These are phyloP conservation scores for Phataginus tricuspis DNA, from an alignment of 2,797 vertebrate species.

Conservation along the genomic window DNA sequence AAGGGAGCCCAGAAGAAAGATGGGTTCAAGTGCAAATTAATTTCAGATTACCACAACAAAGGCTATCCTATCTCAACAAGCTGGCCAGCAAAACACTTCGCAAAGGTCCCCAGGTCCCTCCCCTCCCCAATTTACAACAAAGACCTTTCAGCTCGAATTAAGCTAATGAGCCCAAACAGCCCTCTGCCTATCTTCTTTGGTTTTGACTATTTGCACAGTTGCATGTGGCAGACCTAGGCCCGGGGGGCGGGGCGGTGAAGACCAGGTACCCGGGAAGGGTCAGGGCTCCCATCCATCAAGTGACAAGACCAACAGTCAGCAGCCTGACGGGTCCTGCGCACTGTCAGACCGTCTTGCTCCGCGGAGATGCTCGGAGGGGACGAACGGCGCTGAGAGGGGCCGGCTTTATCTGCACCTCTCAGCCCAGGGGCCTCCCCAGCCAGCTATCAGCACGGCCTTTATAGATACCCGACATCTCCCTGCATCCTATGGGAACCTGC, in stretches of 20 bases:
- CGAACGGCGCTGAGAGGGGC: constrained; percentile 82
- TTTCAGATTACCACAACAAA: constrained; percentile 99
- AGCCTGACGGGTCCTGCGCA: constrained; percentile 81
- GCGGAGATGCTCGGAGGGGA: constrained; percentile 80
- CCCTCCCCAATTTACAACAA: constrained; percentile 89
- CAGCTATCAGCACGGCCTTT: constrained; percentile 87
- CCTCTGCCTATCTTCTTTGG: constrained; percentile 84
- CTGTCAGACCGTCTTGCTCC: constrained; percentile 83
- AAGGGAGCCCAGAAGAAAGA: constrained; percentile 99
- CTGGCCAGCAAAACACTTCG: constrained; percentile 94
- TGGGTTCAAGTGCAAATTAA: constrained; percentile 99
- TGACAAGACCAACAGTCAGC: constrained; percentile 87
- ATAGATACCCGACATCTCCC: constrained; percentile 87
- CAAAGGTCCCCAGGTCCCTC: constrained; percentile 92
- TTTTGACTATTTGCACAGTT: constrained; percentile 83
- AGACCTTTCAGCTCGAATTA: constrained; percentile 93
- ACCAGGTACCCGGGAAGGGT: constrained; percentile 82
- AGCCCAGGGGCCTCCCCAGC: constrained; percentile 81
- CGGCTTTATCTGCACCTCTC: constrained; percentile 83
- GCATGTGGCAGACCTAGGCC: constrained; percentile 64
- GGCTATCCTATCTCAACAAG: constrained; percentile 95
- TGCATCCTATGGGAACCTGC: constrained; percentile 89
- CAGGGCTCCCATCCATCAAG: constrained; percentile 85
- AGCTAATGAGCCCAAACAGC: constrained; percentile 91
- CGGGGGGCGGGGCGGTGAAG: constrained; percentile 57